These are phyloP conservation scores for Palaemon carinicauda DNA, from an alignment of 1,140 invertebrate genomes.

Conservation along the genomic window DNA sequence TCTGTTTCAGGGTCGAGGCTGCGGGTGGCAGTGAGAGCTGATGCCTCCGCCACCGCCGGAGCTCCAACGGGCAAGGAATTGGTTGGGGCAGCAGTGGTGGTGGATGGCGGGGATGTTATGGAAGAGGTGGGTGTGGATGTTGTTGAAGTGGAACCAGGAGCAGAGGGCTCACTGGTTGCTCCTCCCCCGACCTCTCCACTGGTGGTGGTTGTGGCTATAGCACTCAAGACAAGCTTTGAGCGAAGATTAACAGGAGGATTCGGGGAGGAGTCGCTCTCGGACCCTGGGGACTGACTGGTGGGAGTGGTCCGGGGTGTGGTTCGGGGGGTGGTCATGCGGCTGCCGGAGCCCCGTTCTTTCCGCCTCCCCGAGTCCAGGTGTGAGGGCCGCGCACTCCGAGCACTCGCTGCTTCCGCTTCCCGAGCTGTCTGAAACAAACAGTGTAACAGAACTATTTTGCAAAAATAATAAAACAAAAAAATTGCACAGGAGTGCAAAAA, in stretches of 20 bases:
- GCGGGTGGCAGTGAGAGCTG: conserved; percentile 50
- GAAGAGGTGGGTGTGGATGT: conserved; percentile 59
- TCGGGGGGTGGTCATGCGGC: conserved; percentile 51
- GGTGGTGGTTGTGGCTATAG: conserved; percentile 36
- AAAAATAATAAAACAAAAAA: neutral
- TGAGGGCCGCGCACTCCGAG: conserved; percentile 63
- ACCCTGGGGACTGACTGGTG: conserved; percentile 59
- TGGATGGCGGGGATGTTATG: conserved; percentile 56
- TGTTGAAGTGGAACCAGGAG: conserved; percentile 57
- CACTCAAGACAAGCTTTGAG: conserved; percentile 53
- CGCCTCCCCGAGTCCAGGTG: conserved; percentile 60
- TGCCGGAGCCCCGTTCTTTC: conserved; percentile 39
- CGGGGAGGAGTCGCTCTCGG: conserved; percentile 61
- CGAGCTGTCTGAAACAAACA: conserved; percentile 65
- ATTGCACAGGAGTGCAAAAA: neutral
- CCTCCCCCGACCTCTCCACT: conserved; percentile 29
- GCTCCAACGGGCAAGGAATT: conserved; percentile 29
- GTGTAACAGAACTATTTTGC: conserved; percentile 48
- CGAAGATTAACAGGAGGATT: conserved; percentile 61
- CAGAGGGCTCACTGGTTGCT: conserved; percentile 47
- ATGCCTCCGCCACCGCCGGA: conserved; percentile 18
- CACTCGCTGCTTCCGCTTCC: conserved; percentile 64
- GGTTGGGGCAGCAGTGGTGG: conserved; percentile 50
- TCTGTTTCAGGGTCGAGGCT: conserved; percentile 46
- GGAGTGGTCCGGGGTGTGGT: conserved; percentile 51